These are phyloP conservation scores for Merops nubicus DNA, from an alignment of 2,113 vertebrate species.

Conservation along the genomic window DNA sequence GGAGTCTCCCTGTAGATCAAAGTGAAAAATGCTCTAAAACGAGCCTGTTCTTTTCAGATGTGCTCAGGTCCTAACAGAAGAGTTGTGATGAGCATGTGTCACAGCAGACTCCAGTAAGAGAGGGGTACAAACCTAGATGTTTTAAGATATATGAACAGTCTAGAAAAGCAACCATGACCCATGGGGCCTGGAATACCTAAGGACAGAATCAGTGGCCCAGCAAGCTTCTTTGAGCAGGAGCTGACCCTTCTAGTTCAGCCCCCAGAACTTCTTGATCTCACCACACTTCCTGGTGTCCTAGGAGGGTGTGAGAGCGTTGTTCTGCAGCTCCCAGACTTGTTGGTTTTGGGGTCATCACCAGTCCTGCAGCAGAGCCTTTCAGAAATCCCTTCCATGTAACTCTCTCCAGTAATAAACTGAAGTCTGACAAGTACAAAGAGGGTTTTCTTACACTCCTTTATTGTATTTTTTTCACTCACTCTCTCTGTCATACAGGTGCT, in stretches of 20 bases:
- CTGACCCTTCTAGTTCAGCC: background rate
- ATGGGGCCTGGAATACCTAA: background rate
- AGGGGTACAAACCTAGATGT: background rate
- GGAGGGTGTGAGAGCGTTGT: background rate
- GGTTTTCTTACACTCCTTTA: background rate
- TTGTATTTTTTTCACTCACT: background rate
- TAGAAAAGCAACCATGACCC: fast-evolving
- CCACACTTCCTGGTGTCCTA: background rate
- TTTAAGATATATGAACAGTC: background rate
- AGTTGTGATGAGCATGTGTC: background rate
- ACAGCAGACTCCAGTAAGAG: background rate
- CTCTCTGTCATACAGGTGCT: background rate
- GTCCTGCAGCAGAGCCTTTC: background rate
- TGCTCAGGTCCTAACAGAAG: background rate
- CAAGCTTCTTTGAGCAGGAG: background rate
- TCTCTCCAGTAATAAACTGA: background rate
- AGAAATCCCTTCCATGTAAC: background rate
- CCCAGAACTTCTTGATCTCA: background rate
- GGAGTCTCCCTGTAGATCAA: background rate
- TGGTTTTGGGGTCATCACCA: background rate
- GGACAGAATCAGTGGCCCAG: background rate
- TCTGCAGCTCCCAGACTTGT: background rate
- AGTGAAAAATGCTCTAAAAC: background rate
- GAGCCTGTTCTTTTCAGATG: background rate
- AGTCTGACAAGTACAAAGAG: background rate